Evolutionary conservation across 2,113 vertebrate genomes (phyloP).

Genomic region (Tricholaema leucomelas): DNA sequence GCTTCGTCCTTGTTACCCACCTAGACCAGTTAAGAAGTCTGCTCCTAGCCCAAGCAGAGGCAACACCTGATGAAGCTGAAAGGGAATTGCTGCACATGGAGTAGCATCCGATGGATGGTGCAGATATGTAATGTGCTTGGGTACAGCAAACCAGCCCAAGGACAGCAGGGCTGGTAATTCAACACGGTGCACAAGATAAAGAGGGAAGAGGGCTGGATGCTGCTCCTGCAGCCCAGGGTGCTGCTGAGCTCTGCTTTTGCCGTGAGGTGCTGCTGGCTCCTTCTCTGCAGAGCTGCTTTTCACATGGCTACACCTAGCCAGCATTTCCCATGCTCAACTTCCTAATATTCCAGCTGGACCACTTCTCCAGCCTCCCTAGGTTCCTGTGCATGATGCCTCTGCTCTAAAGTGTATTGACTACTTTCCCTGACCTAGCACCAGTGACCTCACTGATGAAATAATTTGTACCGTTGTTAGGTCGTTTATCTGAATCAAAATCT

Average conservation of each 20-base stretch:
- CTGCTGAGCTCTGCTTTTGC: background rate
- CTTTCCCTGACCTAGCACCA: background rate
- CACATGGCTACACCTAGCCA: background rate
- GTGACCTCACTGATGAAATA: background rate
- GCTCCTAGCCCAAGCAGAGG: accelerated
- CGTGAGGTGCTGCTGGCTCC: background rate
- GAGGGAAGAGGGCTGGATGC: background rate
- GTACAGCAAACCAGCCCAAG: accelerated
- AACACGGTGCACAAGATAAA: background rate
- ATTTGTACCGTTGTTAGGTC: background rate
- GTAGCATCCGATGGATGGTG: background rate
- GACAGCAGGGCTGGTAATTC: background rate
- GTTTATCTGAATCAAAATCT: background rate
- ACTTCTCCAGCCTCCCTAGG: background rate
- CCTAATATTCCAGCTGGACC: background rate
- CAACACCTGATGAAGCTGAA: accelerated
- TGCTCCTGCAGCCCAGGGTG: background rate
- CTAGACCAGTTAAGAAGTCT: background rate
- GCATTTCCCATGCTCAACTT: background rate
- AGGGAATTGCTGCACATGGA: background rate
- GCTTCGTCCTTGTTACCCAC: background rate
- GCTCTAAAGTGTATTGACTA: background rate
- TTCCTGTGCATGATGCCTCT: too few species aligned
- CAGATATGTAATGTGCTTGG: background rate
- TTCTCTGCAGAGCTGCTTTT: background rate